phyloP scores from a whole-genome alignment of 30 jellyfish, hydroid and myxozoan genomes.

The Hydractinia symbiolongicarpus region DNA sequence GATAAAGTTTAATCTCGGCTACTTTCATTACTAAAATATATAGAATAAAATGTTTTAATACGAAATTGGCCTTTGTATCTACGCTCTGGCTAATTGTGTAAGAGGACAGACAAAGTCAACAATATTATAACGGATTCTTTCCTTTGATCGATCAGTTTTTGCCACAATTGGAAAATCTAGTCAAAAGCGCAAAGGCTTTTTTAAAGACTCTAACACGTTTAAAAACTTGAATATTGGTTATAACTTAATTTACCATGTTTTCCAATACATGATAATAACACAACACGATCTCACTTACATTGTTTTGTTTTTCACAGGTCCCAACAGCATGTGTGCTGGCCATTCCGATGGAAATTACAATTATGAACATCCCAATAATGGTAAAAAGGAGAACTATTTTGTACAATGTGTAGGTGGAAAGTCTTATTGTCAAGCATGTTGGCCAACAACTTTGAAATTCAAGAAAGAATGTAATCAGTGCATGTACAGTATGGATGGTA shows the following conservation, averaged over 20 bases:
- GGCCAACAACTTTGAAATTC: slow-evolving; percentile 23
- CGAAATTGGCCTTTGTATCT: too few relatives aligned
- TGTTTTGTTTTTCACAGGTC: slow-evolving; percentile 5
- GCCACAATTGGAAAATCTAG: too few relatives aligned
- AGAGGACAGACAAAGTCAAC: too few relatives aligned
- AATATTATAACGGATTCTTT: too few relatives aligned
- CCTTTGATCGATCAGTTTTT: too few relatives aligned
- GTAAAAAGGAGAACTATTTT: neutral
- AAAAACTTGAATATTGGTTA: too few relatives aligned
- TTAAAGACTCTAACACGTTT: too few relatives aligned
- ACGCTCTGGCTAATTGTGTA: too few relatives aligned
- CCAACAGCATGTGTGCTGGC: neutral
- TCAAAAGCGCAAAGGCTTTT: too few relatives aligned
- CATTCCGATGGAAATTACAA: slow-evolving; percentile 25
- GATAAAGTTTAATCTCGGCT: neutral
- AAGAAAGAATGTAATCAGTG: slow-evolving; percentile 27
- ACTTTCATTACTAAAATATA: too few relatives aligned
- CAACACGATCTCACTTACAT: neutral
- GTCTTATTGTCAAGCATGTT: slow-evolving; percentile 29
- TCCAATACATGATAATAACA: neutral
- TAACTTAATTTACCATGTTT: neutral
- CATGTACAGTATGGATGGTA: slow-evolving; percentile 14
- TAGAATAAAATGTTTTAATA: too few relatives aligned
- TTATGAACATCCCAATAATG: neutral
- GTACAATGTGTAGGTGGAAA: slow-evolving; percentile 20